Base-by-base conservation (phyloP, 2,888 invertebrate species). In the Dorcus parallelipipedus region DNA sequence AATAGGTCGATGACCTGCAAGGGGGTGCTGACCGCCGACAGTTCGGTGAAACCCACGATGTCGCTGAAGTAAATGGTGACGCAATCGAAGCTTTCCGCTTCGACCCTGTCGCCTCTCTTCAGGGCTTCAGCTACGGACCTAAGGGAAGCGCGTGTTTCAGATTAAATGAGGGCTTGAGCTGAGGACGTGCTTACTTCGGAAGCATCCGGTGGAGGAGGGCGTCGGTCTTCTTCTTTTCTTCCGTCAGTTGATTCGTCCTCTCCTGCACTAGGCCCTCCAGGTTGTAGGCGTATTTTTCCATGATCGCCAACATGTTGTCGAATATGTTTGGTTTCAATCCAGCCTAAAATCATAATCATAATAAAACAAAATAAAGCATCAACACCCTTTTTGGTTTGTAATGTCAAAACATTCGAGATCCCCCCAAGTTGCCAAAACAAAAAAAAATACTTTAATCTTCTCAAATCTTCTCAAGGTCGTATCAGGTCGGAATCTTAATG, bases 201-300 rank as follows among this genome's bases (percentile, higher is more conserved):
- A 95, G 76, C 93, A 94, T 94, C 70, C 93, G 83, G 67, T 91
- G 89, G 1, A 94, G 79, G 2, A 94, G 78, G 62, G 90, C 89
- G 69, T 94, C 93, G 0, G 93, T 93, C 73, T 92, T 87, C 73
- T 89, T 86, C 73, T 94, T 93, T 77, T 94, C 94, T 73, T 90
- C 89, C 48, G 87, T 82, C 55, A 94, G 79, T 69, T 91, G 87
- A 67, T 88, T 88, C 0, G 93, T 93, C 59, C 93, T 81, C 69
- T 92, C 91, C 61, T 91, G 90, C 0, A 94, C 92, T 43, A 93
- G 79, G 0, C 89, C 87, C 73, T 94, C 94, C 60, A 95, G 76
- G 76, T 93, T 93, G 43, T 89, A 89, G 1, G 93, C 93, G 72
- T 95, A 93, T 73, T 93, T 93, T 76, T 94, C 93, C 93, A 94